Evolutionary conservation across 2,888 invertebrate genomes (phyloP), one percentile per base, ranked within the genome.

Genomic region (Bhutanitis thaidina): DNA sequence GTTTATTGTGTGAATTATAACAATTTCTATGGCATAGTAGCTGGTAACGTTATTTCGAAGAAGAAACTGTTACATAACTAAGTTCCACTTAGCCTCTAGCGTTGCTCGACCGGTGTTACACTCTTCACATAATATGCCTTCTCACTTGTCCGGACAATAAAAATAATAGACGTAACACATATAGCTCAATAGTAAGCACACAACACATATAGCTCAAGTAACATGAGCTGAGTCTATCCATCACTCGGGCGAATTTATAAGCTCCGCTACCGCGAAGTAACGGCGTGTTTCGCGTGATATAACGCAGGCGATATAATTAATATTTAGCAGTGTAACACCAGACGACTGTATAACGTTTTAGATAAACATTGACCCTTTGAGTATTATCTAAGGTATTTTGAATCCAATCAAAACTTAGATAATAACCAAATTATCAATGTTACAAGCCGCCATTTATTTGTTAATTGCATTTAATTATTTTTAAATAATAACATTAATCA

Each of bases 11-110:
- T 80, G 83, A 80, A 80, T 76, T 74, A 76, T 75, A 82, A 87
- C 76, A 82, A 77, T 75, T 71, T 89, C 88, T 88, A 88, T 89
- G 88, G 88, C 88, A 81, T 87, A 83, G 75, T 82, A 79, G 85
- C 87, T 87, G 88, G 88, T 89, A 87, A 89, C 88, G 71, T 74
- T 71, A 70, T 45, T 68, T 77, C 68, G 66, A 76, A 70, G 68
- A 71, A 71, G 67, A 69, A 67, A 66, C 65, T 60, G 69, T 63
- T 67, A 68, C 69, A 60, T 63, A 67, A 59, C 54, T 62, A 60
- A 61, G 46, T 54, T 61, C 53, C 57, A 64, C 73, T 80, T 80
- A 84, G 84, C 82, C 80, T 83, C 80, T 76, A 77, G 58, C 52
- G 54, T 62, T 60, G 54, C 50, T 53, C 60, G 12, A 41, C 43